These are phyloP conservation scores for Kryptolebias marmoratus DNA, from an alignment of 2,113 vertebrate genomes.

Conservation along the genomic window DNA sequence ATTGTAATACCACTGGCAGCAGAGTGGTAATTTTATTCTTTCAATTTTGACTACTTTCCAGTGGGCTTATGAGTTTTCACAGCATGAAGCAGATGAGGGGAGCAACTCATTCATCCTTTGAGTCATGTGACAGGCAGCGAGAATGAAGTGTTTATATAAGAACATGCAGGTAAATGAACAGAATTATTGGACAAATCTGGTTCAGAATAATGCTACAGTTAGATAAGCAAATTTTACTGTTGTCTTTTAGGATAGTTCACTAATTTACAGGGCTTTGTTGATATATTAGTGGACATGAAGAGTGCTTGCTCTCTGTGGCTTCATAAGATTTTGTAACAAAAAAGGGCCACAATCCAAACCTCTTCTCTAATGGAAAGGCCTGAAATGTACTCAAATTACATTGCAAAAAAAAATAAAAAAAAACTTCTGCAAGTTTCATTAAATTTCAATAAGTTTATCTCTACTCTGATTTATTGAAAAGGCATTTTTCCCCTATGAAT, in stretches of 20 bases:
- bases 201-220: slow-evolving; percentile 13
- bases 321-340: not conserved
- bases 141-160: slow-evolving; percentile 49
- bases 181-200: slow-evolving; percentile 45
- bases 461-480: too few relatives aligned
- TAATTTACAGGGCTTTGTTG: not conserved
- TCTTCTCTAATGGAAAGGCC: not conserved
- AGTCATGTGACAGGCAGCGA: slow-evolving; percentile 50
- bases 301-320: not conserved
- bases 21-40: slow-evolving; percentile 23
- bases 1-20: not conserved
- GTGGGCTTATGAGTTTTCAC: slow-evolving; percentile 56
- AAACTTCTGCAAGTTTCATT: too few relatives aligned
- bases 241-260: slow-evolving; percentile 11
- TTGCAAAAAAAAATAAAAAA: not conserved
- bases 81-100: slow-evolving; percentile 23
- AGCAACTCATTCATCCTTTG: slow-evolving; percentile 39
- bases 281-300: not conserved
- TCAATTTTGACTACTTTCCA: slow-evolving; percentile 9
- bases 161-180: slow-evolving; percentile 50
- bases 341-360: not conserved
- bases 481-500: too few relatives aligned
- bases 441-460: too few relatives aligned
- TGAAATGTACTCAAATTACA: not conserved
- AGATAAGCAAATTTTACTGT: slow-evolving; percentile 17